Evolutionary conservation across 1,140 invertebrate species (phyloP).

Genomic region (Antheraea mylitta): DNA sequence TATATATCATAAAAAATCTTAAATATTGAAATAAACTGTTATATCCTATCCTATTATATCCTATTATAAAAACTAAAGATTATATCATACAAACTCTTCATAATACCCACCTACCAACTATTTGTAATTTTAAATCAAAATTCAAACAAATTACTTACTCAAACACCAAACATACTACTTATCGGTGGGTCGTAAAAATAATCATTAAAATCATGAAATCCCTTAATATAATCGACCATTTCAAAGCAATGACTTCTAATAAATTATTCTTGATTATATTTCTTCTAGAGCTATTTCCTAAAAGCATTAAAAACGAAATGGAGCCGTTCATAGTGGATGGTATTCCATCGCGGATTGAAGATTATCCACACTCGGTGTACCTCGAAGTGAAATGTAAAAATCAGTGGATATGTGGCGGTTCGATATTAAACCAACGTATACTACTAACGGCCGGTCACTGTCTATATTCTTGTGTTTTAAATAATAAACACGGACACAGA

Average conservation of each 20-base stretch:
- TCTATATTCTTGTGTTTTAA: slow-evolving; percentile 9
- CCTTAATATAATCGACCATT: too few relatives aligned
- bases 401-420: slow-evolving; percentile 25
- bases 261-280: too few relatives aligned
- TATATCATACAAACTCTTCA: too few relatives aligned
- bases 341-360: slow-evolving; percentile 21
- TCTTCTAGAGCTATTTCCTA: too few relatives aligned
- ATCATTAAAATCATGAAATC: neutral
- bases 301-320: slow-evolving; percentile 2
- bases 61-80: too few relatives aligned
- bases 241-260: too few relatives aligned
- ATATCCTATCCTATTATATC: too few relatives aligned
- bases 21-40: too few relatives aligned
- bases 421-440: slow-evolving; percentile 28
- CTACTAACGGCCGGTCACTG: slow-evolving; percentile 31
- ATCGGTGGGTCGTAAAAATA: neutral
- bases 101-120: too few relatives aligned
- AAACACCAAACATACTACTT: neutral
- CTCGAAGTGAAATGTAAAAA: slow-evolving; percentile 24
- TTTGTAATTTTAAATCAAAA: neutral
- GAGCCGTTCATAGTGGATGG: slow-evolving; percentile 13
- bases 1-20: too few relatives aligned
- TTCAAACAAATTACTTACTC: slow-evolving; percentile 4
- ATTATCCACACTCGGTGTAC: slow-evolving; percentile 41
- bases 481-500: neutral